Evolutionary conservation across 2,797 vertebrate species (phyloP), one percentile per base, ranked within the genome.

Genomic region (Neomorphus geoffroyi): DNA sequence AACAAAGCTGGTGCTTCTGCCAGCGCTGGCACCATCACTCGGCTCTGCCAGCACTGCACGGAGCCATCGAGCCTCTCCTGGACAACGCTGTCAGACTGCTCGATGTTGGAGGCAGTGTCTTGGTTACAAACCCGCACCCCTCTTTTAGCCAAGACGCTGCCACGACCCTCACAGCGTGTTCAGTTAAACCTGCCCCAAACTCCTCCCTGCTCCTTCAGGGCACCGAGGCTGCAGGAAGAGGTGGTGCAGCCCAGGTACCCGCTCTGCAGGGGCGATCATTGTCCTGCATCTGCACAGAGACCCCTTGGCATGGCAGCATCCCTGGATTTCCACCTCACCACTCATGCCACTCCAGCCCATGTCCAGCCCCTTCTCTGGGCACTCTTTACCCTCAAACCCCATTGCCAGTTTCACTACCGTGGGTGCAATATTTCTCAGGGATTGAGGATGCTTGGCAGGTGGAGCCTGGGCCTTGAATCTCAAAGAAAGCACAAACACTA

Each of bases 201-300:
- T 17, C 51, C 72, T 48, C 37, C 57, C 30, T 15, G 26, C 24
- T 7, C 26, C 8, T 57, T 11, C 18, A 23, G 15, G 37, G 5
- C 19, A 7, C 26, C 16, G 21, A 22, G 26, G 17, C 30, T 6
- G 60, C 57, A 15, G 73, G 54, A 46, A 72, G 35, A 43, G 23
- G 21, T 1, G 1, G 21, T 5, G 17, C 69, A 46, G n/a, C 17
- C 4, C 2, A 1, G 27, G 39, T 6, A 30, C 24, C n/a, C 1
- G 13, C 24, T 9, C 37, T 10, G 21, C 4, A 10, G 30, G 17
- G 16, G 11, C 6, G 12, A 18, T 8, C 10, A 1, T 35, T 2
- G 9, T 4, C 14, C 4, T 4, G 13, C 12, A 4, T 1, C 28
- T 2, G n/a, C 33, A 7, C 0, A 16, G 45, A 26, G 45, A 50